Percentiles rank a stretch among this genome's conserved stretches.
These are phyloP conservation scores for Escarpia spicata DNA, from an alignment of 2,888 invertebrate genomes.

Conservation along the genomic window DNA sequence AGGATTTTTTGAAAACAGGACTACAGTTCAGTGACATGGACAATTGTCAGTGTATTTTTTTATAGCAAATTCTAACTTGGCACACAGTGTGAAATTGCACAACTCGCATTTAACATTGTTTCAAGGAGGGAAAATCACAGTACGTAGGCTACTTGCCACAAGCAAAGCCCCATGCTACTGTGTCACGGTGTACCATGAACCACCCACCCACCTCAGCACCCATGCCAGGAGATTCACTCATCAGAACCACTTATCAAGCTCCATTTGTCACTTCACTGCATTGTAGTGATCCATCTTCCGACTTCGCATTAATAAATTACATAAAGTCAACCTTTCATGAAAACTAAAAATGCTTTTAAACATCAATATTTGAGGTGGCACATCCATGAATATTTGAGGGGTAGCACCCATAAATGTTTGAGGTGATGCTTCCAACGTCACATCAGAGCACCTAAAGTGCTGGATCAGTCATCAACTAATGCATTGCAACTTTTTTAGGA, in stretches of 20 bases:
- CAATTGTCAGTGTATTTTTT: too few species aligned
- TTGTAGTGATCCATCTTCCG: neutral
- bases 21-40: too few species aligned
- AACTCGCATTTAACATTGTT: too few species aligned
- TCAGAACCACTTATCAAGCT: neutral
- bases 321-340: neutral
- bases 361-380: constrained; percentile 12
- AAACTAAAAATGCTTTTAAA: neutral
- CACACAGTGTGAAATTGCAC: too few species aligned
- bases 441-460: neutral
- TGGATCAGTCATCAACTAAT: neutral
- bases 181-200: too few species aligned
- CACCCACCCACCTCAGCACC: neutral
- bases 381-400: neutral
- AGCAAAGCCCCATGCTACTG: too few species aligned
- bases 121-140: too few species aligned
- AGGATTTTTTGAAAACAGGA: too few species aligned
- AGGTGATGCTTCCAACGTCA: neutral
- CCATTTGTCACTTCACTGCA: neutral
- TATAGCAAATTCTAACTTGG: too few species aligned
- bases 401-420: neutral
- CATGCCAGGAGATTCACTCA: neutral
- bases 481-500: neutral
- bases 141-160: too few species aligned
- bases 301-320: neutral